Evolutionary conservation across 1,140 invertebrate species (phyloP).

Genomic region (Listronotus bonariensis): DNA sequence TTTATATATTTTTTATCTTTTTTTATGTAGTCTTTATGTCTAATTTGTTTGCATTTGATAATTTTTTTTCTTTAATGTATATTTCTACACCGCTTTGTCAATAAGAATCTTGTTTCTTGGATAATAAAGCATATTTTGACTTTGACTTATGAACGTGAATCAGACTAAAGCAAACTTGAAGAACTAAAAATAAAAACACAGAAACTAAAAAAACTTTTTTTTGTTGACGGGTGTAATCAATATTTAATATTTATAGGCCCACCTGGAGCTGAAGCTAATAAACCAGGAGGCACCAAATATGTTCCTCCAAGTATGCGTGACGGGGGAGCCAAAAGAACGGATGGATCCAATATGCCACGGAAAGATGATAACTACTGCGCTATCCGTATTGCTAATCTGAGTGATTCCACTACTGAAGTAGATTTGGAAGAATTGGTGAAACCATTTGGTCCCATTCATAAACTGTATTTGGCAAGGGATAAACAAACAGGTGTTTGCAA

Average conservation of each 20-base stretch:
- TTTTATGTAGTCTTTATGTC: too few species aligned
- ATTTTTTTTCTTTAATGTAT: too few species aligned
- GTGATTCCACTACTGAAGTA: slow-evolving; percentile 91
- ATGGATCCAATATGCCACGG: slow-evolving; percentile 71
- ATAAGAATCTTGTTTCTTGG: too few species aligned
- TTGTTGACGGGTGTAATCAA: too few species aligned
- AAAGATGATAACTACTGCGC: slow-evolving; percentile 85
- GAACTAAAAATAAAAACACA: too few species aligned
- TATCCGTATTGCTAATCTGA: slow-evolving; percentile 96
- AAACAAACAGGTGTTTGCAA: slow-evolving; percentile 80
- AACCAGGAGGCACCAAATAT: slow-evolving; percentile 67
- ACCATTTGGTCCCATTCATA: slow-evolving; percentile 84
- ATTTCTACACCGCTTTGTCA: too few species aligned
- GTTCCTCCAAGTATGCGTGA: slow-evolving; percentile 88
- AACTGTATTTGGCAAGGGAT: slow-evolving; percentile 89
- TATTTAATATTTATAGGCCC: slow-evolving; percentile 23
- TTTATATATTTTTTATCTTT: too few species aligned
- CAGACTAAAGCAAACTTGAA: too few species aligned
- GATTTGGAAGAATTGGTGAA: slow-evolving; percentile 96
- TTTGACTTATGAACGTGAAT: too few species aligned
- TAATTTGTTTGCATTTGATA: too few species aligned
- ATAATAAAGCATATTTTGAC: too few species aligned
- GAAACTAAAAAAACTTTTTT: too few species aligned
- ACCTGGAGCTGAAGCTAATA: slow-evolving; percentile 54
- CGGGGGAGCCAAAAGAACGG: slow-evolving; percentile 73